Evolutionary conservation across 1,140 invertebrate genomes (phyloP), one percentile per base, ranked within the genome.

Genomic region (Cherax quadricarinatus): DNA sequence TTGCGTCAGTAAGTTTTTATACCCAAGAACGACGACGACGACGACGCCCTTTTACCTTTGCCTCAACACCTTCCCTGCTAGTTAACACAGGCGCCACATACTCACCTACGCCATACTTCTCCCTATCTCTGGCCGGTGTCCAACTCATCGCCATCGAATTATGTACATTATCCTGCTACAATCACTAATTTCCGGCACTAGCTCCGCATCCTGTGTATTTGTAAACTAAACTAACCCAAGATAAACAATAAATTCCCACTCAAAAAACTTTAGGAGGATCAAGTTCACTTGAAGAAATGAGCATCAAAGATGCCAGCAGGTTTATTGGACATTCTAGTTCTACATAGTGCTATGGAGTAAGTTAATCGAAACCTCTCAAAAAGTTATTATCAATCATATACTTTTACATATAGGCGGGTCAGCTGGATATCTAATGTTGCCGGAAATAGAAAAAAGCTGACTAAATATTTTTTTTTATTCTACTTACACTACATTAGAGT

Each of bases 71-170:
- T 7, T 10, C n/a, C n/a, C 21, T 21, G n/a, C 30, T 18, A 14
- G n/a, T 41, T 41, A 12, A 30, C 48, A 48, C 21, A 24, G 16
- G 7, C 3, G 12, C 48, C 41, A 18, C 1, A 12, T 73, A 91
- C 90, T 94, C 88, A 94, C 94, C 94, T 53, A 95, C 94, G 21
- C 94, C 94, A 94, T 95, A 95, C 94, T 94, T 95, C 75, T 94
- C 94, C 78, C 93, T 94, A 70, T 95, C 94, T 90, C 93, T 94
- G 10, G 94, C 94, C 88, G 92, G 91, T 60, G 93, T 94, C 94
- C 94, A 95, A 86, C 93, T 93, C 81, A 85, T 80, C 57, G 30
- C 30, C 30, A 62, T 84, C 60, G 82, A 78, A 91, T n/a, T 21
- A 21, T 21, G 66, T n/a, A 70, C 93, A 86, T 82, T 86, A 89